These are phyloP conservation scores for Mycalesis mineus DNA, from an alignment of 2,888 invertebrate genomes.

Conservation along the genomic window DNA sequence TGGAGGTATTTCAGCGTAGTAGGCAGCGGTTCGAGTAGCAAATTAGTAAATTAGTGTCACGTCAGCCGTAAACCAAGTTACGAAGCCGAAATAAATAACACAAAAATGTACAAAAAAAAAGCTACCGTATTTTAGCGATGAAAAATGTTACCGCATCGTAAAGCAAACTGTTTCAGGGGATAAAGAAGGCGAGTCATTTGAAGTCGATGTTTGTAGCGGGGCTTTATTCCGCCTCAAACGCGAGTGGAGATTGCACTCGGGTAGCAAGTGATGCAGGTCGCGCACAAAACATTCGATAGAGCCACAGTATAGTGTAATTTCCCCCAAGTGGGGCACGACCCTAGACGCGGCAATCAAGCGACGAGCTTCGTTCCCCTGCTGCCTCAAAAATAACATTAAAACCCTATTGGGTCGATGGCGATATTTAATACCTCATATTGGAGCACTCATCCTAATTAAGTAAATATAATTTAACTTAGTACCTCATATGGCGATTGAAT, in stretches of 20 bases:
- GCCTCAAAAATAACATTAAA: slow-evolving; percentile 35
- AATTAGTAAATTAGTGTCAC: no score
- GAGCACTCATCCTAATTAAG: slow-evolving; percentile 9
- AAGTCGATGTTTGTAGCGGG: slow-evolving; percentile 28
- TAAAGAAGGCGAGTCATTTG: slow-evolving; percentile 39
- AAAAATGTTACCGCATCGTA: slow-evolving; percentile 8
- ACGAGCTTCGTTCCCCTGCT: slow-evolving; percentile 25
- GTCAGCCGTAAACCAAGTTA: background rate
- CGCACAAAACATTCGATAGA: slow-evolving; percentile 39
- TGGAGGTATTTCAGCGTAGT: no score
- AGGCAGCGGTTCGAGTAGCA: no score
- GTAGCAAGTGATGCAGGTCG: slow-evolving; percentile 33
- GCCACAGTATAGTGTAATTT: slow-evolving; percentile 61
- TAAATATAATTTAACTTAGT: slow-evolving; percentile 1
- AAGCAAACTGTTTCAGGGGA: slow-evolving; percentile 18
- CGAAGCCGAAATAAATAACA: background rate
- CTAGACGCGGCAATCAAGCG: slow-evolving; percentile 33
- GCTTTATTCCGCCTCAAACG: slow-evolving; percentile 31
- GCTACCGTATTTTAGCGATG: background rate
- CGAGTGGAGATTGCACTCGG: slow-evolving; percentile 27
- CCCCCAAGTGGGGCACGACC: slow-evolving; percentile 56
- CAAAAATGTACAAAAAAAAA: background rate
- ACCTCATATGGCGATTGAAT: no score
- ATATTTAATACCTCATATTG: slow-evolving; percentile 5
- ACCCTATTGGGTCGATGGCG: slow-evolving; percentile 18